Conservation (phyloP, 2,113 vertebrate species). For the Pelvicachromis taeniatus region DNA sequence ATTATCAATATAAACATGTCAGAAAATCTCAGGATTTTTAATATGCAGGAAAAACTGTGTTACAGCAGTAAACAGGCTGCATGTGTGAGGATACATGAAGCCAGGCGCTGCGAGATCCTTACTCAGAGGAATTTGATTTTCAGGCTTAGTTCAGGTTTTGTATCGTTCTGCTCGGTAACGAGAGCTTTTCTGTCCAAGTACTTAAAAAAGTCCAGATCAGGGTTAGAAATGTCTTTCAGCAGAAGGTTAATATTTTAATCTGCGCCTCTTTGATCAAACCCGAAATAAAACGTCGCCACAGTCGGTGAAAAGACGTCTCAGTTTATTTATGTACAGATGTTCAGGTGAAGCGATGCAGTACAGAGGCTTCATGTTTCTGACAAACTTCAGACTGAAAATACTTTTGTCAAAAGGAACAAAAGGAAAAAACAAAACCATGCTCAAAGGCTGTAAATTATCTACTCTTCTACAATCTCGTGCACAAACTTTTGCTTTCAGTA, state of each 20-base stretch:
- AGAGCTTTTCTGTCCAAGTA: neutral
- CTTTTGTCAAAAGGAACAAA: too few relatives aligned
- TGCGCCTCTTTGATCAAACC: neutral
- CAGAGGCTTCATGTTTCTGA: constrained; percentile 33
- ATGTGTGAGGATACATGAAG: neutral
- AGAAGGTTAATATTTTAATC: neutral
- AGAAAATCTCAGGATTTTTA: neutral
- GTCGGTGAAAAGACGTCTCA: constrained; percentile 9
- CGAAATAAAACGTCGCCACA: neutral
- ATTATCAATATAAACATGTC: neutral
- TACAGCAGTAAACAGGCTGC: neutral
- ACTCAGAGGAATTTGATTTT: fast-evolving
- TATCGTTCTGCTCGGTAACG: fast-evolving
- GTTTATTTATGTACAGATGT: constrained; percentile 69
- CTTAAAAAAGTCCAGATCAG: neutral
- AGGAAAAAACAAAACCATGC: constrained; percentile 45
- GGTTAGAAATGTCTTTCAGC: neutral
- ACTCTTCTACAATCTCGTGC: constrained; percentile 37
- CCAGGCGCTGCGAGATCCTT: fast-evolving
- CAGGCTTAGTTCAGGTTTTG: fast-evolving
- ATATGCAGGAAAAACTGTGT: neutral
- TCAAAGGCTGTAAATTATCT: constrained; percentile 41
- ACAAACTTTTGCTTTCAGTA: neutral
- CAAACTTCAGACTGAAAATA: constrained; percentile 35
- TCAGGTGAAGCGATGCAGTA: constrained; percentile 37